These are phyloP conservation scores for Seladonia tumulorum DNA, from an alignment of 2,888 invertebrate species.

Conservation along the genomic window DNA sequence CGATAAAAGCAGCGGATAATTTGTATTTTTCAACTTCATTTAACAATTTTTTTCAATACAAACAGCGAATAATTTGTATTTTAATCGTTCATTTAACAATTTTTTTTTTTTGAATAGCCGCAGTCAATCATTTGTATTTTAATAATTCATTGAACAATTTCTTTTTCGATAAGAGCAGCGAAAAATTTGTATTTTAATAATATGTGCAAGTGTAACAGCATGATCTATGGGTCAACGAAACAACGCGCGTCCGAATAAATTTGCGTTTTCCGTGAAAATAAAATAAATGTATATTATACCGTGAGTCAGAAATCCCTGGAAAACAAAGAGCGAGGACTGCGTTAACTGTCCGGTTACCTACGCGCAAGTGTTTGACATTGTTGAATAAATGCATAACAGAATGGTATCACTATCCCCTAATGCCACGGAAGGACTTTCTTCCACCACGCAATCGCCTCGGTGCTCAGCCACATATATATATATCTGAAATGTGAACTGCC, in stretches of 20 bases:
- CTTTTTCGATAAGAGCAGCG: not conserved
- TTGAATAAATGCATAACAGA: not conserved
- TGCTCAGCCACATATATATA: slow-evolving; percentile 34
- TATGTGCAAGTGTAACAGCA: not conserved
- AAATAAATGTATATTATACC: not conserved
- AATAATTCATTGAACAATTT: not conserved
- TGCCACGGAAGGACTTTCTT: slow-evolving; percentile 31
- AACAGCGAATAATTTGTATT: not conserved
- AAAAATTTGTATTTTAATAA: not conserved
- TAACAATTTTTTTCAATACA: too few species aligned
- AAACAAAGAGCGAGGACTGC: not conserved
- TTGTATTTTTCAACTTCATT: too few species aligned
- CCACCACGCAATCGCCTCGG: slow-evolving; percentile 30
- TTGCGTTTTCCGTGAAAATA: not conserved
- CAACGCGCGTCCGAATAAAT: not conserved
- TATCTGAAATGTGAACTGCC: slow-evolving; percentile 57
- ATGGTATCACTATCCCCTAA: slow-evolving; percentile 20
- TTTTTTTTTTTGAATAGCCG: not conserved
- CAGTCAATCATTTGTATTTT: not conserved
- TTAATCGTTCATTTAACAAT: not conserved
- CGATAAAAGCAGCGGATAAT: too few species aligned
- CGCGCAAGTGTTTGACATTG: not conserved
- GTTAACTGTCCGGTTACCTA: not conserved
- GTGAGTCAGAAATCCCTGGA: not conserved
- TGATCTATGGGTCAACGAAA: not conserved